Percentiles rank a stretch among this genome's conserved stretches.
Conservation (phyloP, 2,888 invertebrate genomes). For the Dolichopus griseipennis region DNA sequence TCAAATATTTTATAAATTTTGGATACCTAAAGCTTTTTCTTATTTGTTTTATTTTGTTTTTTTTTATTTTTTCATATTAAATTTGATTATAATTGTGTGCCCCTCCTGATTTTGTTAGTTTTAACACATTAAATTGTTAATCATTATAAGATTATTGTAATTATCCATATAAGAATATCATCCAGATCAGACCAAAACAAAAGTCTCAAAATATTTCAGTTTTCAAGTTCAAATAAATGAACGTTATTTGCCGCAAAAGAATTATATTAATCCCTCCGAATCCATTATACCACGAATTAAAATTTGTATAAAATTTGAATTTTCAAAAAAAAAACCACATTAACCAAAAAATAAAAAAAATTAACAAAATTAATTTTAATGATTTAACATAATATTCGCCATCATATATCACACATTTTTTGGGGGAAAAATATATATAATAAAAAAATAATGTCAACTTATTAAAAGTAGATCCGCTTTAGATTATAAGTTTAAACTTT, state of each 20-base stretch:
- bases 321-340: not conserved
- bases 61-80: not conserved
- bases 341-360: not conserved
- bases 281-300: too few relatives aligned
- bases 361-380: not conserved
- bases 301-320: too few relatives aligned
- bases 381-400: not conserved
- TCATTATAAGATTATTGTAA: not conserved
- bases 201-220: not conserved
- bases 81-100: too few relatives aligned
- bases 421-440: too few relatives aligned
- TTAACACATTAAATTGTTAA: not conserved
- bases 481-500: too few relatives aligned
- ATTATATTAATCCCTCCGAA: not conserved
- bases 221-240: not conserved
- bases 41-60: not conserved
- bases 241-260: not conserved
- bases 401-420: conserved; percentile 3
- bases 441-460: too few relatives aligned
- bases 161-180: not conserved
- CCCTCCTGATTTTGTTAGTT: not conserved
- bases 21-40: too few relatives aligned
- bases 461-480: too few relatives aligned
- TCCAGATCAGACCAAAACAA: not conserved
- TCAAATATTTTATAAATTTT: too few relatives aligned